A percentile compares a stretch with the other conserved stretches of the same genome.
These are phyloP conservation scores for Maniola jurtina DNA, from an alignment of 1,140 invertebrate species.

Conservation along the genomic window DNA sequence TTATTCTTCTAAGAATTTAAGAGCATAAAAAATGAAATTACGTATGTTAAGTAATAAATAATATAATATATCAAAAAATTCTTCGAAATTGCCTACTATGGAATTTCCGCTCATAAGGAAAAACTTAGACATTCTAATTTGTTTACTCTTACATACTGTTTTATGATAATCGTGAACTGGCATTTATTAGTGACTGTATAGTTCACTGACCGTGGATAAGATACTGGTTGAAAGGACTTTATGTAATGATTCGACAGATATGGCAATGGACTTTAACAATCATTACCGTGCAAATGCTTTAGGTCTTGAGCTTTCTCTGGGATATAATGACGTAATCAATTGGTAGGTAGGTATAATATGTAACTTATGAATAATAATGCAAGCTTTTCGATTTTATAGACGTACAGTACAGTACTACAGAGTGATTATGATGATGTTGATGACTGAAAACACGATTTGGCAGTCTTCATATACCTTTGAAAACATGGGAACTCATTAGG, in stretches of 20 bases:
- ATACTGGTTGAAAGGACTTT: slow-evolving; percentile 19
- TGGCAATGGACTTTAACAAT: slow-evolving; percentile 6
- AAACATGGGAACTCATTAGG: no score
- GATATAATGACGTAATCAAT: not conserved
- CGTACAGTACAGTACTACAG: no score
- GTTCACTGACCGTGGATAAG: slow-evolving; percentile 18
- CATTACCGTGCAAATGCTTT: not conserved
- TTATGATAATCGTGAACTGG: not conserved
- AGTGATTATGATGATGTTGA: no score
- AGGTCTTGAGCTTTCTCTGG: slow-evolving; percentile 1
- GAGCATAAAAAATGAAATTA: no score
- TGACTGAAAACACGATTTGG: no score
- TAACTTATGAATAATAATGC: no score
- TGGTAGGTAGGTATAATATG: not conserved
- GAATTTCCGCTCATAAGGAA: not conserved
- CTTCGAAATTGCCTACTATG: no score
- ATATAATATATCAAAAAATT: no score
- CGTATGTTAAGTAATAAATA: no score
- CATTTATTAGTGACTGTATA: not conserved
- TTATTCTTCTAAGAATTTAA: no score
- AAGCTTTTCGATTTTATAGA: no score
- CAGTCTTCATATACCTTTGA: no score
- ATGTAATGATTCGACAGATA: slow-evolving; percentile 16
- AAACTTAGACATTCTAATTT: slow-evolving; percentile 1
- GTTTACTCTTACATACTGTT: not conserved